Percentiles rank a stretch among this genome's conserved stretches.
Evolutionary conservation across 2,113 vertebrate species (phyloP).

Genomic region (Syrrhaptes paradoxus): DNA sequence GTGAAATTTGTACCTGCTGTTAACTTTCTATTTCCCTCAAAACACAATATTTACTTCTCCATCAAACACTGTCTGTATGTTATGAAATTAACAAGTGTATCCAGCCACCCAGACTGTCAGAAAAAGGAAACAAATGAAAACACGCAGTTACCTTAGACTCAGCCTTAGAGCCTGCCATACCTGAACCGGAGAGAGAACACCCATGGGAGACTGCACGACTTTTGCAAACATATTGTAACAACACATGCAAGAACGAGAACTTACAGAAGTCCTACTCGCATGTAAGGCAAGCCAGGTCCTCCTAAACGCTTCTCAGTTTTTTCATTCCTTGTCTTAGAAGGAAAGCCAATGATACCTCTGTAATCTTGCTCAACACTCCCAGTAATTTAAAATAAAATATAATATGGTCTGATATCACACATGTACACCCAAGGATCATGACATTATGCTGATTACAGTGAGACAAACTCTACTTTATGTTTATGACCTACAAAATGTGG

Average conservation of each 20-base stretch:
- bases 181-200: fast-evolving
- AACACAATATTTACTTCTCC: neutral
- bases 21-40: neutral
- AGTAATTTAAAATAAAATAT: neutral
- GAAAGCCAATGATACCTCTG: neutral
- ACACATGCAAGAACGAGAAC: fast-evolving
- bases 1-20: neutral
- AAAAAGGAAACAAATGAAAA: neutral
- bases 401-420: neutral
- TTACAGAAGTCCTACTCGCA: neutral
- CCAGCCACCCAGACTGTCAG: neutral
- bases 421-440: neutral
- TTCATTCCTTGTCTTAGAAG: neutral
- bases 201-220: neutral
- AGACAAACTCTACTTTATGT: neutral
- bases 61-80: neutral
- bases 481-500: neutral
- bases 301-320: neutral
- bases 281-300: neutral
- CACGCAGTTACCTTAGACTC: neutral
- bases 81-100: neutral
- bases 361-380: neutral
- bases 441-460: neutral
- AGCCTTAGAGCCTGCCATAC: neutral
- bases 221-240: fast-evolving